A percentile compares a stretch with the other conserved stretches of the same genome.
Evolutionary conservation across 2,113 vertebrate species (phyloP).

Genomic region (Turdus rufiventris): DNA sequence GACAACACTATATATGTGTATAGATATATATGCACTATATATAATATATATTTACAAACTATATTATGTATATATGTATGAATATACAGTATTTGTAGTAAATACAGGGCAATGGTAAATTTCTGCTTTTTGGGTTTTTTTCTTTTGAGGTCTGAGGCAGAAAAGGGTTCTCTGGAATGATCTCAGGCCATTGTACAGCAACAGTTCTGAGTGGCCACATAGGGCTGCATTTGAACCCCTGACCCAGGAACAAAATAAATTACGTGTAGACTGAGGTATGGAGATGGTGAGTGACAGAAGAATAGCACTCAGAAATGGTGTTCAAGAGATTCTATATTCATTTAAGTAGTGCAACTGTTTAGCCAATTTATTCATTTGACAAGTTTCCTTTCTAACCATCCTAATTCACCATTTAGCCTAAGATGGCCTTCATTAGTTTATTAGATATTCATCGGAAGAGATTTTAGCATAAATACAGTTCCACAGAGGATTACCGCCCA

Average conservation of each 20-base stretch:
- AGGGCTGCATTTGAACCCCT: constrained; percentile 38
- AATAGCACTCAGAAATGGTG: constrained; percentile 35
- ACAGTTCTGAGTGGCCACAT: background rate
- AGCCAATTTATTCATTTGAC: constrained; percentile 43
- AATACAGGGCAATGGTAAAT: background rate
- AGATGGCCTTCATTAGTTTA: constrained; percentile 44
- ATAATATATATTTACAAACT: background rate
- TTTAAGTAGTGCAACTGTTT: constrained; percentile 53
- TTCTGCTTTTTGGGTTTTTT: background rate
- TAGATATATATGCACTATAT: too few species aligned
- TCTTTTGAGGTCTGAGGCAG: background rate
- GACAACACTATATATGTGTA: too few species aligned
- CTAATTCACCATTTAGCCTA: constrained; percentile 57
- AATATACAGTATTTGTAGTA: background rate
- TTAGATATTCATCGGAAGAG: constrained; percentile 47
- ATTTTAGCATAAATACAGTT: constrained; percentile 60
- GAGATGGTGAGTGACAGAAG: constrained; percentile 48
- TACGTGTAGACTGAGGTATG: constrained; percentile 35
- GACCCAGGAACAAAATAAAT: constrained; percentile 56
- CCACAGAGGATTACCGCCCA: constrained; percentile 31
- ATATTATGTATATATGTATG: background rate
- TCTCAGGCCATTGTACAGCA: background rate
- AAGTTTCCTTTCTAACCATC: constrained; percentile 46
- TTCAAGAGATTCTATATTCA: constrained; percentile 47
- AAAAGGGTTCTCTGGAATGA: background rate